Base-by-base conservation (phyloP, 2,113 vertebrate genomes). In the Podarcis muralis region DNA sequence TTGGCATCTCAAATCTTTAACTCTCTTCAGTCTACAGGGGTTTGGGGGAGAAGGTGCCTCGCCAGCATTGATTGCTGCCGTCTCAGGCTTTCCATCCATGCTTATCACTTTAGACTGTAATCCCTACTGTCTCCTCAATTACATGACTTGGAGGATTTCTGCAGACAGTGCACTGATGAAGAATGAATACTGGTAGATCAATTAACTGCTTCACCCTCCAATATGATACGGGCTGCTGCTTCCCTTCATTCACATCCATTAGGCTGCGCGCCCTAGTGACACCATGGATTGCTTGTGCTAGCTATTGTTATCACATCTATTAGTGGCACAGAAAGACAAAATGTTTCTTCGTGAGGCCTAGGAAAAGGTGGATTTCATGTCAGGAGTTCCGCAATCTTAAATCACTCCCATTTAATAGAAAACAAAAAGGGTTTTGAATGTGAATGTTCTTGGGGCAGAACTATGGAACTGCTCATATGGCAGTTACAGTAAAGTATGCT, bases 31-130 rank as follows among this genome's bases (percentile, higher is more conserved):
- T 69, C 83, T 75, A 57, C 35, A 77, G 62, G 37, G 66, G 40
- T 23, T 57, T 30, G 48, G 13, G 2, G 48, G 25, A 35, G 84
- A 83, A 37, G 69, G 40, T 20, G 53, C 25, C n/a, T 6, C 25
- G 37, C 37, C 78, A 40, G 25, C 48, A 84, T 68, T 66, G 88
- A 86, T 76, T 74, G 75, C 71, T 68, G 77, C 57, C 18, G 11
- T 35, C 23, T 35, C 5, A 2, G 65, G 23, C n/a, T 13, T 78
- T n/a, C 66, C 0, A 2, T 84, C 65, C 16, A 27, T 0, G 0
- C 32, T 65, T 82, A 0, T 74, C 2, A 2, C 0, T 0, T 68
- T 53, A 86, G 23, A 83, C 35, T 85, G 72, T 81, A 5, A 1
- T 3, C 68, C 62, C 8, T 23, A 81, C n/a, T 86, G 66, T 48